A percentile compares a stretch with the other conserved stretches of the same genome.
Conservation (phyloP, 2,113 vertebrate species). For the Mustela lutreola region DNA sequence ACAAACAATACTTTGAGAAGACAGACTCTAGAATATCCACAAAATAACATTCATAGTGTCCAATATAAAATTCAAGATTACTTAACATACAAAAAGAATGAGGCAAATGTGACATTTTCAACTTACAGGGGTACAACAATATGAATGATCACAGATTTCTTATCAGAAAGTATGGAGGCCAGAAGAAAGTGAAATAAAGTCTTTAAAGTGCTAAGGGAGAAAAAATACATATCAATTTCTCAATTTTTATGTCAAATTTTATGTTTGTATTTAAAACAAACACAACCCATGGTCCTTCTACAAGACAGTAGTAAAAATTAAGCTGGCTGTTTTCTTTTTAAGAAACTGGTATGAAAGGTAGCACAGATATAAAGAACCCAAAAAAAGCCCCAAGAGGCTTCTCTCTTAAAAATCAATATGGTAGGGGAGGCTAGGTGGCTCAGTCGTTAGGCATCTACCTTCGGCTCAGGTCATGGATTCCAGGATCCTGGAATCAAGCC, state of each 20-base stretch:
- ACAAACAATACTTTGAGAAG: background rate
- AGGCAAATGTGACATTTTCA: conserved; percentile 4
- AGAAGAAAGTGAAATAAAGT: background rate
- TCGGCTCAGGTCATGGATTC: no score
- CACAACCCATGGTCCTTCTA: background rate
- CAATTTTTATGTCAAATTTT: conserved; percentile 45
- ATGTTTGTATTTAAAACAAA: background rate
- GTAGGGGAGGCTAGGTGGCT: no score
- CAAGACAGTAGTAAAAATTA: conserved; percentile 40
- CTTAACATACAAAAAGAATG: background rate
- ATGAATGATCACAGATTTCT: background rate
- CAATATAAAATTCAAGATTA: background rate
- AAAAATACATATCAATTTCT: background rate
- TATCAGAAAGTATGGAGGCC: background rate
- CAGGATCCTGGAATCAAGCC: no score
- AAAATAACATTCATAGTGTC: background rate
- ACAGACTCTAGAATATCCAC: background rate
- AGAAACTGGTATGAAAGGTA: background rate
- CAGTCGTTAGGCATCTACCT: no score
- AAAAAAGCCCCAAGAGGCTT: background rate
- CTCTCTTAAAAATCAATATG: conserved; percentile 30
- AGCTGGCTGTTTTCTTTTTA: background rate
- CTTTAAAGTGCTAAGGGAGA: background rate
- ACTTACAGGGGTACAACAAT: background rate
- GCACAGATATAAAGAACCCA: background rate